These are phyloP conservation scores for Columba janthina DNA, from an alignment of 2,113 vertebrate species.

Conservation along the genomic window DNA sequence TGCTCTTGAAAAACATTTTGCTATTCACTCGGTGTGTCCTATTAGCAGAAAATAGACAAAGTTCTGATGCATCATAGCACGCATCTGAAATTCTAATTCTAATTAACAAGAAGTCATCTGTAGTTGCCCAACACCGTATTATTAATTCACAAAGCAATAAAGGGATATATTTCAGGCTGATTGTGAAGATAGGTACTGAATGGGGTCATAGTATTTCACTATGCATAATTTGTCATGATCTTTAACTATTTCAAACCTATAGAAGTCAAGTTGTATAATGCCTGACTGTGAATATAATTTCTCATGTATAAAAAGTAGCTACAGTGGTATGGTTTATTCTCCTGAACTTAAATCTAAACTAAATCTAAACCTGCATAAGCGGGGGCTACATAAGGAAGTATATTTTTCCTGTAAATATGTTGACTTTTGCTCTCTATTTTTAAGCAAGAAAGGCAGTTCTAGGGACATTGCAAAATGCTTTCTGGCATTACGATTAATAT, in stretches of 20 bases:
- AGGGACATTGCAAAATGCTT: neutral
- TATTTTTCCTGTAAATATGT: neutral
- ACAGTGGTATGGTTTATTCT: neutral
- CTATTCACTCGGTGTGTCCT: neutral
- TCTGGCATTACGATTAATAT: neutral
- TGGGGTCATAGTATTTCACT: conserved; percentile 35
- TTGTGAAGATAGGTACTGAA: conserved; percentile 28
- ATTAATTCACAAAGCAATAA: conserved; percentile 60
- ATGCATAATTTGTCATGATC: neutral
- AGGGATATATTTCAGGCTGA: conserved; percentile 47
- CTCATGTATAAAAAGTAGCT: neutral
- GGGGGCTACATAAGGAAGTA: neutral
- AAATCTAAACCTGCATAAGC: neutral
- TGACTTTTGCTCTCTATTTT: neutral
- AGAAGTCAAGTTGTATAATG: neutral
- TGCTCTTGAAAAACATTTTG: conserved; percentile 26
- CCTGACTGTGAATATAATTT: neutral
- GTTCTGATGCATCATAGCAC: conserved; percentile 40
- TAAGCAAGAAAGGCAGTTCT: neutral
- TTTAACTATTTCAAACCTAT: conserved; percentile 24
- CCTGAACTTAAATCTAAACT: neutral
- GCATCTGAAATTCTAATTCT: conserved; percentile 47
- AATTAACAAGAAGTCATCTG: conserved; percentile 64
- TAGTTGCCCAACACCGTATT: conserved; percentile 54
- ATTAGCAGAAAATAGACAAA: conserved; percentile 44